phyloP scores from a whole-genome alignment of 2,113 vertebrate genomes.

The Triplophysa tibetana region DNA sequence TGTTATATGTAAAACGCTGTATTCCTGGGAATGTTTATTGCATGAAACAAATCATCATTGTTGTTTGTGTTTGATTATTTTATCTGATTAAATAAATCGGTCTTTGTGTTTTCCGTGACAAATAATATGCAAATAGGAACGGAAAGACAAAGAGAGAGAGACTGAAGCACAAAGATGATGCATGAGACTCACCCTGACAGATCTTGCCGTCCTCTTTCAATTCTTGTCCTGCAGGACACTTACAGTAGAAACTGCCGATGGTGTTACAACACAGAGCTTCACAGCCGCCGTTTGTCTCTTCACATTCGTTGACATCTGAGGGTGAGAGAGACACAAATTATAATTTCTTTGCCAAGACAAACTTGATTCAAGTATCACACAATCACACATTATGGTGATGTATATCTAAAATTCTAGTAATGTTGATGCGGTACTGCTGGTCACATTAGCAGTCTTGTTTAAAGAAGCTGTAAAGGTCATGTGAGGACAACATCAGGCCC shows the following conservation, averaged over 20 bases:
- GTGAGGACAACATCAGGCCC: neutral
- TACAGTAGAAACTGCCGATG: constrained; percentile 83
- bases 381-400: too few relatives aligned
- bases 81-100: too few relatives aligned
- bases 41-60: too few relatives aligned
- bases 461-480: neutral
- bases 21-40: too few relatives aligned
- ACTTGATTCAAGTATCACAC: too few relatives aligned
- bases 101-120: too few relatives aligned
- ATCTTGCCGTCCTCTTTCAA: constrained; percentile 73
- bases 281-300: constrained; percentile 74
- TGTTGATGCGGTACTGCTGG: too few relatives aligned
- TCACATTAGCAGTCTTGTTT: too few relatives aligned
- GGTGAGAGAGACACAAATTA: constrained; percentile 33
- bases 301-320: constrained; percentile 80
- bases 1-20: too few relatives aligned
- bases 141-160: neutral
- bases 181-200: constrained; percentile 72
- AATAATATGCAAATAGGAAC: neutral
- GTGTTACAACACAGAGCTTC: constrained; percentile 79
- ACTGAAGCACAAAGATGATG: neutral
- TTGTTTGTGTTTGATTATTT: too few relatives aligned
- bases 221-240: constrained; percentile 68
- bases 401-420: too few relatives aligned
- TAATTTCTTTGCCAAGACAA: too few relatives aligned